Evolutionary conservation across 2,797 vertebrate genomes (phyloP).

Genomic region (Atherinosoma microstoma): DNA sequence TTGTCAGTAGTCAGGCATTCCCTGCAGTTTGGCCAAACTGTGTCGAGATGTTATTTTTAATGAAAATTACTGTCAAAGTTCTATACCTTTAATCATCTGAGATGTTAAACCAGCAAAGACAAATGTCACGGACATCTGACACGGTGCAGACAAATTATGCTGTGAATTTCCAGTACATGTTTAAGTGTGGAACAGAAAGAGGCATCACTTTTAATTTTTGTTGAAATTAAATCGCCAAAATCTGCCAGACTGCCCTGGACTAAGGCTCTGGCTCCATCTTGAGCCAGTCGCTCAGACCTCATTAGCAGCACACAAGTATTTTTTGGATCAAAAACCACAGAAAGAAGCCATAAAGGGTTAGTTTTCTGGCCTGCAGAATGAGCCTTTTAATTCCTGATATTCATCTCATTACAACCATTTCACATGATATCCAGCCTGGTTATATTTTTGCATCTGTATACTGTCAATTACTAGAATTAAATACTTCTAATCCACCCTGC

Average conservation of each 20-base stretch:
- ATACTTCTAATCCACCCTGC: background rate
- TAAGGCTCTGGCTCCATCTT: slow-evolving; percentile 53
- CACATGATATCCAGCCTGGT: background rate
- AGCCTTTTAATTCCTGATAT: slow-evolving; percentile 10
- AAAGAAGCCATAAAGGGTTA: slow-evolving; percentile 25
- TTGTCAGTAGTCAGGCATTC: slow-evolving; percentile 44
- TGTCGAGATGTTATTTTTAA: slow-evolving; percentile 24
- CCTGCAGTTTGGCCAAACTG: slow-evolving; percentile 49
- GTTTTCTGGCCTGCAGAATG: slow-evolving; percentile 8
- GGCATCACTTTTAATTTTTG: slow-evolving; percentile 4
- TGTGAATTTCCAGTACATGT: slow-evolving; percentile 1
- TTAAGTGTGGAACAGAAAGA: slow-evolving; percentile 1
- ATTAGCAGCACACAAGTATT: slow-evolving; percentile 12
- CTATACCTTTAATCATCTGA: background rate
- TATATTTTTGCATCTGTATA: background rate
- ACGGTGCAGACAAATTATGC: background rate
- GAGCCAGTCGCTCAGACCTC: slow-evolving; percentile 32
- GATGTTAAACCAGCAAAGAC: background rate
- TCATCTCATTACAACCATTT: slow-evolving; percentile 8
- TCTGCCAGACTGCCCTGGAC: slow-evolving; percentile 12
- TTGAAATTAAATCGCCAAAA: slow-evolving; percentile 19
- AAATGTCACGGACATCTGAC: background rate
- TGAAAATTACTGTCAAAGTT: slow-evolving; percentile 10
- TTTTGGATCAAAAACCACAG: slow-evolving; percentile 36
- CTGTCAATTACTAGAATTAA: background rate